phyloP scores from a whole-genome alignment of 2,888 invertebrate genomes.

The Ditula angustiorana region DNA sequence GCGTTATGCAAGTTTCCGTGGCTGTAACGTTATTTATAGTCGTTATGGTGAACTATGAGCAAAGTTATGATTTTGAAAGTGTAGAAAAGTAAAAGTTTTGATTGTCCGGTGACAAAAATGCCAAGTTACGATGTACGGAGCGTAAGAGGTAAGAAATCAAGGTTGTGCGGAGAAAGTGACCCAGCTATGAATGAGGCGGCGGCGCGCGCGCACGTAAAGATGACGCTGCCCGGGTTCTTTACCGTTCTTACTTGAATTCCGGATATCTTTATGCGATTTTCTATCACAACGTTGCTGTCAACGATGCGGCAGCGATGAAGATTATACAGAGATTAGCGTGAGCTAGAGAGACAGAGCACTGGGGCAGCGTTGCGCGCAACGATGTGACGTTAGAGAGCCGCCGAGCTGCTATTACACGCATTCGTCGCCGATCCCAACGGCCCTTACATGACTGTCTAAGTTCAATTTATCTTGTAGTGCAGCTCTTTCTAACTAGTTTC shows the following conservation, averaged over 20 bases:
- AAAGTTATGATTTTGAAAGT: constrained; percentile 51
- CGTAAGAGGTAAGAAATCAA: constrained; percentile 82
- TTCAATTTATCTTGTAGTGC: too few species aligned
- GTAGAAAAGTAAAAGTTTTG: constrained; percentile 79
- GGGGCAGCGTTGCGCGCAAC: too few species aligned
- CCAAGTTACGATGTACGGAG: constrained; percentile 56
- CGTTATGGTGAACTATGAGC: constrained; percentile 45
- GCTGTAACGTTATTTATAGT: constrained; percentile 54
- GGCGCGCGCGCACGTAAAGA: constrained; percentile 53
- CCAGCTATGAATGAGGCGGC: constrained; percentile 60
- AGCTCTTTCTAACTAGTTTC: too few species aligned
- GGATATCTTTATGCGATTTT: too few species aligned
- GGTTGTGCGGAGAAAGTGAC: constrained; percentile 82
- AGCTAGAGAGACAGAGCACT: too few species aligned
- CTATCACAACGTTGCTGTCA: too few species aligned
- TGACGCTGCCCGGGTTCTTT: constrained; percentile 45
- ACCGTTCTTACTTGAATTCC: constrained; percentile 28
- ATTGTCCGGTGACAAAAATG: constrained; percentile 66
- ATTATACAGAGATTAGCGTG: too few species aligned
- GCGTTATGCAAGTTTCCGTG: constrained; percentile 56
- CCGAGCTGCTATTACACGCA: too few species aligned
- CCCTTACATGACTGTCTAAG: too few species aligned
- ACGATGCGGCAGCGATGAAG: too few species aligned
- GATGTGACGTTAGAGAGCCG: too few species aligned
- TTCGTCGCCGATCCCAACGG: too few species aligned